Base-by-base conservation (phyloP, 2,888 invertebrate genomes). In the Trissonchulus sp. region DNA sequence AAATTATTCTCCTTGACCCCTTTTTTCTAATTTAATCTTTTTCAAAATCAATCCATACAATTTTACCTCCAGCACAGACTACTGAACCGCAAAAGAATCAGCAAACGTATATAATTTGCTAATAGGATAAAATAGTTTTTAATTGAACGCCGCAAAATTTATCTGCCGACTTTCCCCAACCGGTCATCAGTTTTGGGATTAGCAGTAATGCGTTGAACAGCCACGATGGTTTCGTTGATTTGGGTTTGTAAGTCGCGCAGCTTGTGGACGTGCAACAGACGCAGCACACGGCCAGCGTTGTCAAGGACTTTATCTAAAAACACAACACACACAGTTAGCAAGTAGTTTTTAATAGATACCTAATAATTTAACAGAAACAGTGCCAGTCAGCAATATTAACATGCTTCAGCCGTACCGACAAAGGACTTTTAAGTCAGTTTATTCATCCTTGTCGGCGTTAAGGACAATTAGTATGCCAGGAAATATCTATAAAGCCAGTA, bases 161-260 rank as follows among this genome's bases (percentile, higher is more conserved):
- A 48, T 48, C 48, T 48, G 35, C 97, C 97, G 80, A 97, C 95
- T 89, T 93, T 92, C 73, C 97, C 97, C 69, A 98, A 87, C 84
- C 90, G 91, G 0, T 94, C 93, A 84, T 98, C 95, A 78, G 97
- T 98, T 87, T 94, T 94, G 1, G 97, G 98, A 88, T 98, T 92
- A 1, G 97, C 97, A 0, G 98, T 98, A 0, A 98, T 88, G 77
- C 88, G 89, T 87, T 99, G 99, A 1, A 95, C 92, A 68, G 90
- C 89, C 0, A 97, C 98, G 79, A 99, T 91, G 0, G 93, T 90
- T 85, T 96, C 93, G 86, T 99, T 99, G 73, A 97, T 94, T 81
- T 89, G 90, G 0, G 94, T 96, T 85, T 99, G 98, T 72, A 98
- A 88, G 78, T 91, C 89, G 81, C 94, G 87, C 30, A 95, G 87